Evolutionary conservation across 2,888 invertebrate species (phyloP), one percentile per base, ranked within the genome.

Genomic region (Zeuzera pyrina): DNA sequence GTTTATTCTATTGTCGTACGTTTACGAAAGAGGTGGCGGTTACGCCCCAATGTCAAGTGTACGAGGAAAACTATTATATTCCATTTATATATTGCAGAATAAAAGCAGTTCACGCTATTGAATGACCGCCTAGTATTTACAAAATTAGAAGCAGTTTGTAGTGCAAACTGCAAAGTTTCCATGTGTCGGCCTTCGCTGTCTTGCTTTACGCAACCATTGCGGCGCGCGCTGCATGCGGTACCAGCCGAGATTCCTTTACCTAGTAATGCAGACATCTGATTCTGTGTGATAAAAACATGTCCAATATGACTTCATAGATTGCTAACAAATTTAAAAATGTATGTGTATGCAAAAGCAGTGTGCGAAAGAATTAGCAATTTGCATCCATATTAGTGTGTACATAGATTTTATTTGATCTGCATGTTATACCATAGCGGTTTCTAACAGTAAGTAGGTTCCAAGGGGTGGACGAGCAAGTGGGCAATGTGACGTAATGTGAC

Each of bases 1-100:
- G 47, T 40, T 49, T 49, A 62, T 57, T 50, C 48, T 34, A 43
- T 30, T 15, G 38, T 37, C 42, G 58, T 50, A 40, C 48, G 37
- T 50, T 72, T 66, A 59, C 62, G 61, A 70, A 67, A 72, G 52
- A 51, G 52, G 52, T 55, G 47, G 49, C 47, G 41, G 42, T 43
- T 39, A 29, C 39, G 31, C 39, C 42, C 48, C 71, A 76, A 71
- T 74, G 72, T 73, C 74, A 73, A 73, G 70, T 62, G 62, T 67
- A 72, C 65, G 60, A 72, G 66, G 68, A 69, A 60, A 65, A 61
- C 33, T 32, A 25, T 15, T 12, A 12, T 12, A 13, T 27, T 27
- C 8, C 5, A n/a, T n/a, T n/a, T n/a, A n/a, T n/a, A n/a, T n/a
- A n/a, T 19, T 12, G 15, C 13, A 35, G 15, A 29, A 15, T 19